Evolutionary conservation across 1,140 invertebrate genomes (phyloP).

Genomic region (Laupala kohalensis): DNA sequence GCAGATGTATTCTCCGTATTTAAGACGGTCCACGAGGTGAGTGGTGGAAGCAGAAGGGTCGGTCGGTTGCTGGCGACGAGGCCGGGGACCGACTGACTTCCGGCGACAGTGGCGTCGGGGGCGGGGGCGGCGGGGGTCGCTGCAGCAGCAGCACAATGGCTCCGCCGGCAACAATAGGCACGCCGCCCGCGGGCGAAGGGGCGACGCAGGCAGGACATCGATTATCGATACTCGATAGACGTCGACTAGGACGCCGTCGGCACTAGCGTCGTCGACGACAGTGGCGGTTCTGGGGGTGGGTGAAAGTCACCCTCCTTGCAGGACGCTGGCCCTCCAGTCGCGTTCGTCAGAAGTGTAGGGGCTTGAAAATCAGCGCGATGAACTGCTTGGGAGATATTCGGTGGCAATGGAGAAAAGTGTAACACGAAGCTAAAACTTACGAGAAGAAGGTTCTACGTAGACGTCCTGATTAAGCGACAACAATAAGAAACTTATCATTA

Average conservation of each 20-base stretch:
- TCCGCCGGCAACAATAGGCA: conserved; percentile 8
- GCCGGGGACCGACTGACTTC: conserved; percentile 4
- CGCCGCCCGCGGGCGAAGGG: not conserved
- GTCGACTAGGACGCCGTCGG: not conserved
- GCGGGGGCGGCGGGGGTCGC: not conserved
- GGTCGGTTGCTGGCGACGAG: not conserved
- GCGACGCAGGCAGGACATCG: conserved; percentile 2
- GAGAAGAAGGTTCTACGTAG: no score
- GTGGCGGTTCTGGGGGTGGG: not conserved
- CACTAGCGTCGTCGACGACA: conserved; percentile 1
- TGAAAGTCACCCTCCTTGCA: no score
- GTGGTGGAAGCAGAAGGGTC: no score
- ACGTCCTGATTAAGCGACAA: no score
- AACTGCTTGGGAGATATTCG: no score
- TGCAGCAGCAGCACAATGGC: conserved; percentile 8
- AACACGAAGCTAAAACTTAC: no score
- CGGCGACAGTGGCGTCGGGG: not conserved
- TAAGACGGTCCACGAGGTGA: not conserved
- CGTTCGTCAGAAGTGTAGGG: no score
- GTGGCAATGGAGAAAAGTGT: no score
- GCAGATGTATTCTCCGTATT: no score
- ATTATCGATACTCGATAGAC: conserved; percentile 11
- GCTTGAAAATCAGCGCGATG: no score
- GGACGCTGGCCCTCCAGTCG: no score
- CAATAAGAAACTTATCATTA: no score